phyloP scores from a whole-genome alignment of 2,113 vertebrate species.

The Odontesthes bonariensis region DNA sequence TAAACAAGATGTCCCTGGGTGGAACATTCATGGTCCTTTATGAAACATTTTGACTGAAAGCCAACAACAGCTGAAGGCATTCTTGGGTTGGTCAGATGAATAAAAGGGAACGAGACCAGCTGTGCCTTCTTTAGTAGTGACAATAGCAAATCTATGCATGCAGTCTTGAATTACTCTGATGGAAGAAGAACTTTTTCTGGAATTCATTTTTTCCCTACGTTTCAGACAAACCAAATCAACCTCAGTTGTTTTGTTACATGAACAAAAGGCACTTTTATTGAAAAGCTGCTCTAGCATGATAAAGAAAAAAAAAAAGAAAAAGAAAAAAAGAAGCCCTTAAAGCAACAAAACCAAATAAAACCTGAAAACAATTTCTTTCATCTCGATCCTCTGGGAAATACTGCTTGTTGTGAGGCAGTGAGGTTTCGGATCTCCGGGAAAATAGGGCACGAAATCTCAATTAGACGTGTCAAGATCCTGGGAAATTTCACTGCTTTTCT shows the following conservation, averaged over 20 bases:
- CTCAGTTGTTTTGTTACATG: slow-evolving; percentile 44
- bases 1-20: slow-evolving; percentile 1
- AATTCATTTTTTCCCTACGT: slow-evolving; percentile 25
- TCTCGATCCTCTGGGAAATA: slow-evolving; percentile 73
- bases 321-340: slow-evolving; percentile 34
- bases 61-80: slow-evolving; percentile 26
- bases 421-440: slow-evolving; percentile 64
- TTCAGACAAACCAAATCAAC: slow-evolving; percentile 56
- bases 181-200: slow-evolving; percentile 42
- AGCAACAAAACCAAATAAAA: slow-evolving; percentile 72
- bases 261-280: slow-evolving; percentile 51
- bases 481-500: slow-evolving; percentile 65
- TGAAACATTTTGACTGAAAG: slow-evolving; percentile 32
- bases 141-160: neutral
- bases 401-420: slow-evolving; percentile 49
- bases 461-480: slow-evolving; percentile 78
- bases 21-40: slow-evolving; percentile 26
- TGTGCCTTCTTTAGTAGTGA: neutral
- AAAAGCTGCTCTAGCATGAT: slow-evolving; percentile 58
- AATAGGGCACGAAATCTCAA: slow-evolving; percentile 81
- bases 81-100: slow-evolving; percentile 18
- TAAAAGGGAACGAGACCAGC: slow-evolving; percentile 8
- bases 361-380: slow-evolving; percentile 72
- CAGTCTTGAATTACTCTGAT: slow-evolving; percentile 39
- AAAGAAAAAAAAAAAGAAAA: slow-evolving; percentile 11